These are phyloP conservation scores for Tenthredo distinguenda DNA, from an alignment of 2,888 invertebrate genomes.

Conservation along the genomic window DNA sequence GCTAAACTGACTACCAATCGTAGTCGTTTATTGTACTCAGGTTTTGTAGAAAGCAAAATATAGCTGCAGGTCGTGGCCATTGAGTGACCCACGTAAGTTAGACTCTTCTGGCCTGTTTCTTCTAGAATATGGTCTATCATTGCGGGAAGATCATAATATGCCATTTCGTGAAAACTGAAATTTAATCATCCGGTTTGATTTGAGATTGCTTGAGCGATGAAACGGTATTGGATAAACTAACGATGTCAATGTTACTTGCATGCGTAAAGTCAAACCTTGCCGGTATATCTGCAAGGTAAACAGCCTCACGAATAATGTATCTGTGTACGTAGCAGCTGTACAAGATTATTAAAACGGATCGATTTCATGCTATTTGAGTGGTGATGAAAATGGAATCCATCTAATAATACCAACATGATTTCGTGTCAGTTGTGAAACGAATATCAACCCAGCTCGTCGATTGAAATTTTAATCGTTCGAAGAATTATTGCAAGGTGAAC, in stretches of 20 bases:
- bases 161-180: conserved; percentile 92
- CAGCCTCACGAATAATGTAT: neutral
- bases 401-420: neutral
- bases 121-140: conserved; percentile 86
- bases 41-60: conserved; percentile 84
- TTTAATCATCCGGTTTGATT: neutral
- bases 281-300: conserved; percentile 4
- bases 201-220: neutral
- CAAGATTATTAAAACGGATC: neutral
- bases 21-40: conserved; percentile 85
- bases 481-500: conserved; percentile 23
- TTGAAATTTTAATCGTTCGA: neutral
- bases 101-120: conserved; percentile 78
- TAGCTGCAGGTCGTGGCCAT: conserved; percentile 91
- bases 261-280: neutral
- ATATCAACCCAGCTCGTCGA: neutral
- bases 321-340: neutral
- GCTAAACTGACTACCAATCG: conserved; percentile 80
- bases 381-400: neutral
- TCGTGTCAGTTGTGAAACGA: neutral
- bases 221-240: neutral
- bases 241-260: neutral
- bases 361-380: neutral
- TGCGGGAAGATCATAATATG: conserved; percentile 90
- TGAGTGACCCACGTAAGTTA: conserved; percentile 93